Conservation (phyloP, 2,888 invertebrate species). For the Rugalucina vietnamica region DNA sequence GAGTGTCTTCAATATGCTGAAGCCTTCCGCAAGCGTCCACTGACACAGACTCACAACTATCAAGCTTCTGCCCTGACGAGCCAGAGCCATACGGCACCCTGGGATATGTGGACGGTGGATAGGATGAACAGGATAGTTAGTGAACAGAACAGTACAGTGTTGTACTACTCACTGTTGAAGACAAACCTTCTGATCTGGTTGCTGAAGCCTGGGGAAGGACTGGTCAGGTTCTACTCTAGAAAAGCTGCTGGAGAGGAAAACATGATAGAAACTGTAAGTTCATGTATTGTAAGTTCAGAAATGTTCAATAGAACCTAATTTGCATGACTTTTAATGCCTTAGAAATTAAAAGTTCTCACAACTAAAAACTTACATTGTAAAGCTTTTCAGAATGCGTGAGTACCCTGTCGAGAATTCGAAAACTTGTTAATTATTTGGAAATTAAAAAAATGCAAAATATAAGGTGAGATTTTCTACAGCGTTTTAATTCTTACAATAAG, state of each 20-base stretch:
- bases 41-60: slow-evolving; percentile 72
- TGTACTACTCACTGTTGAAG: slow-evolving; percentile 79
- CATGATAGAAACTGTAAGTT: slow-evolving; percentile 67
- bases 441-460: too few species aligned
- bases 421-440: too few species aligned
- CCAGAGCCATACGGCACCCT: slow-evolving; percentile 57
- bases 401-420: not conserved
- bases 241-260: slow-evolving; percentile 60
- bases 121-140: slow-evolving; percentile 74
- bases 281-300: too few species aligned
- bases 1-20: slow-evolving; percentile 80
- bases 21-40: slow-evolving; percentile 68
- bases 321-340: not conserved
- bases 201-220: slow-evolving; percentile 77
- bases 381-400: too few species aligned
- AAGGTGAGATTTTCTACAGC: too few species aligned
- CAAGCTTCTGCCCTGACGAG: slow-evolving; percentile 57
- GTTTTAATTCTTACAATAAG: too few species aligned
- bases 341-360: not conserved
- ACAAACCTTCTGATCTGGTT: slow-evolving; percentile 78
- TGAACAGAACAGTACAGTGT: slow-evolving; percentile 77
- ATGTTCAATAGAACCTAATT: too few species aligned
- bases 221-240: slow-evolving; percentile 73
- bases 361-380: not conserved
- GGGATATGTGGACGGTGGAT: slow-evolving; percentile 74